Evolutionary conservation across 2,888 invertebrate species (phyloP), one percentile per base, ranked within the genome.

Genomic region (Drosophila anomelani): DNA sequence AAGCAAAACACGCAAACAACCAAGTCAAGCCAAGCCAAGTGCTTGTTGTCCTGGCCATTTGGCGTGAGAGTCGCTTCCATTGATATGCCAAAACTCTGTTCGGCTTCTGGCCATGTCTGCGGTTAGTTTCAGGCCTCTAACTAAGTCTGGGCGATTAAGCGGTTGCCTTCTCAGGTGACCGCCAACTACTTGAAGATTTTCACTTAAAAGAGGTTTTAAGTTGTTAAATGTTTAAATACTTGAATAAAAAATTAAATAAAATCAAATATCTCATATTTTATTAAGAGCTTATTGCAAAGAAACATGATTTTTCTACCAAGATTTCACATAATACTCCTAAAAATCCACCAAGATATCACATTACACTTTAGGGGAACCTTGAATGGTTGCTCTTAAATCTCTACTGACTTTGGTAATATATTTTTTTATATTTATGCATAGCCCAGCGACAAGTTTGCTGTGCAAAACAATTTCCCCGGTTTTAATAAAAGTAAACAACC

Each of bases 1-100:
- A 85, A 69, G 67, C 81, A 77, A 79, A 88, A 84, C 89, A 85
- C 89, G 87, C 89, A 85, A 84, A 81, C 88, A 85, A 76, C 81
- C 41, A 34, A 68, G 67, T 68, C 67, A 69, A 83, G 59, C 62
- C 78, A 54, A 77, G 77, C 66, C 78, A 60, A 77, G 77, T 80
- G 77, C 68, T 56, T 70, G 59, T 60, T 62, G 62, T 63, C 71
- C 69, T 67, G 70, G 60, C 78, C 82, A 85, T 85, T 64, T 87
- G 80, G 82, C 83, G 82, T 77, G 69, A 56, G 79, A 78, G 75
- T 73, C 63, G 64, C 75, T 75, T 75, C 72, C 81, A 89, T 89
- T 83, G 86, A 89, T 87, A 83, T 69, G 69, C 66, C 77, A 67
- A 77, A 78, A 78, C 71, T 75, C 75, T 66, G 54, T 69, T 60